These are phyloP conservation scores for Ferrisia virgata DNA, from an alignment of 2,888 invertebrate species.

Conservation along the genomic window DNA sequence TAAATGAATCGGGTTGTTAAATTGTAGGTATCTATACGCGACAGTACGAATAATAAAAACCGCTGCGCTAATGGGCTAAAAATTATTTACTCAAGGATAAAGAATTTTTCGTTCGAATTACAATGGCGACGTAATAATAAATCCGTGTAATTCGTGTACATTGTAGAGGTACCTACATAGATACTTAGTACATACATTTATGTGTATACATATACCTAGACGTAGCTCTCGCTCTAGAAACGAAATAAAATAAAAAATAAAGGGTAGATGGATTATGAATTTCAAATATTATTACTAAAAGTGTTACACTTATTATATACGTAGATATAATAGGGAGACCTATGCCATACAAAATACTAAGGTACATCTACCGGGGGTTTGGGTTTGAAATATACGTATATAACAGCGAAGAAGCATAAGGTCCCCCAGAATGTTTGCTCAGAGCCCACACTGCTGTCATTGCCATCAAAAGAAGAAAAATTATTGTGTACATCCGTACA, in stretches of 20 bases:
- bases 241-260: background rate
- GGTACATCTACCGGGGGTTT: background rate
- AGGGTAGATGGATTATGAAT: conserved; percentile 29
- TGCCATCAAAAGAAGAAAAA: conserved; percentile 44
- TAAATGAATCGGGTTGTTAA: conserved; percentile 6
- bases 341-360: background rate
- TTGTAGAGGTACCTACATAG: no score
- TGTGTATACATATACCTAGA: no score
- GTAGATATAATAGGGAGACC: background rate
- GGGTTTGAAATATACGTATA: background rate
- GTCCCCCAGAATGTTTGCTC: conserved; percentile 37
- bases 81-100: conserved; percentile 35
- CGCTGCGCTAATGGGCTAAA: conserved; percentile 31
- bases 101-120: conserved; percentile 20
- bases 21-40: conserved; percentile 6
- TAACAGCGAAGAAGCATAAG: background rate
- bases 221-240: background rate
- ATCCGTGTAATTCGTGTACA: conserved; percentile 35
- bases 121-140: background rate
- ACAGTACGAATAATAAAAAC: background rate
- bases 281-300: conserved; percentile 35
- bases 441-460: conserved; percentile 45
- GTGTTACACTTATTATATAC: background rate
- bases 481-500: conserved; percentile 43
- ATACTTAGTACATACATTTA: no score